These are phyloP conservation scores for Crocuta crocuta DNA, from an alignment of 2,113 vertebrate genomes.

Conservation along the genomic window DNA sequence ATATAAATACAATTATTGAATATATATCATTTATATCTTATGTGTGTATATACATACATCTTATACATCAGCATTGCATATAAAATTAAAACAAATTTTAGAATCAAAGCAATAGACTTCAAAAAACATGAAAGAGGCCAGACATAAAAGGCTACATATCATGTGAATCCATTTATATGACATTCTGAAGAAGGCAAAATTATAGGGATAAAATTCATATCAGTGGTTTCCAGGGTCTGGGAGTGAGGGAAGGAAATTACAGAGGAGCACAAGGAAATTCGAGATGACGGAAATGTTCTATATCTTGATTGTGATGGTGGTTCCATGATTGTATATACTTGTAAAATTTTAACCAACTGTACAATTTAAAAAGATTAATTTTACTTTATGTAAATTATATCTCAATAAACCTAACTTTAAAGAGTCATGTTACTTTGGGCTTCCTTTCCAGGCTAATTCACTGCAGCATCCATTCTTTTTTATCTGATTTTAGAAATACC, in stretches of 20 bases:
- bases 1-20: not conserved
- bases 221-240: not conserved
- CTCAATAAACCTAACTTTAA: not conserved
- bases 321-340: not conserved
- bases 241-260: not conserved
- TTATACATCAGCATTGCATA: not conserved
- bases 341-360: not conserved
- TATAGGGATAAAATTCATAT: not conserved
- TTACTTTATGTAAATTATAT: not conserved
- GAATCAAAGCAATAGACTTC: not conserved
- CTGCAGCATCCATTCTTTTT: not conserved
- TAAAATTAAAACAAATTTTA: conserved; percentile 43
- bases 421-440: not conserved
- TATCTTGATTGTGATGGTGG: not conserved
- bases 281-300: not conserved
- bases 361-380: not conserved
- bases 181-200: not conserved
- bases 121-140: conserved; percentile 16
- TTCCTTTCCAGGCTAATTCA: not conserved
- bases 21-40: not conserved
- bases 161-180: not conserved
- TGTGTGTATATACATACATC: not conserved
- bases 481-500: not conserved
- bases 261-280: not conserved
- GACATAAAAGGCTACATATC: not conserved